Conservation (phyloP, 2,797 vertebrate genomes). For the Labeo calbasu region DNA sequence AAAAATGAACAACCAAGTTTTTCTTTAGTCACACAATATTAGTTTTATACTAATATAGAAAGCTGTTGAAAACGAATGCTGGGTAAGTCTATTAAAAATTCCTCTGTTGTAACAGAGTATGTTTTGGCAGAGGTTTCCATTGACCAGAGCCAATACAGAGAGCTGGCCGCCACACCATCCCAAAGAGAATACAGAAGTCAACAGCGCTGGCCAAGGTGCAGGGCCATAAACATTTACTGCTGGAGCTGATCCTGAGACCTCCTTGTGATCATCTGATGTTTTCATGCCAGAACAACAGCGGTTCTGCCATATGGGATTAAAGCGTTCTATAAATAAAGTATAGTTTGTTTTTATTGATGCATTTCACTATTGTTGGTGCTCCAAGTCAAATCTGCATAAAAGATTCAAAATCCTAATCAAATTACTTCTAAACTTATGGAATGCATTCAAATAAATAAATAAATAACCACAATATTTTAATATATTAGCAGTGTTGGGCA, state of each 20-base stretch:
- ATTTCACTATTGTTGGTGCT: neutral
- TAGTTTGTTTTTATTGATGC: neutral
- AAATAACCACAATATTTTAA: too few relatives aligned
- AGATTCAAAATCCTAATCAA: neutral
- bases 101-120: conserved; percentile 28
- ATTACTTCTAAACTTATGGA: neutral
- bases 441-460: neutral
- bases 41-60: conserved; percentile 46
- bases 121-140: conserved; percentile 27
- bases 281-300: neutral
- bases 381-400: neutral
- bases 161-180: neutral
- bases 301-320: neutral
- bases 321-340: neutral
- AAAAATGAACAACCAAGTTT: conserved; percentile 39
- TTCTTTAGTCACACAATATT: conserved; percentile 48
- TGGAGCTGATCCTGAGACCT: conserved; percentile 19
- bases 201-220: neutral
- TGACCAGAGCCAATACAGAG: conserved; percentile 28
- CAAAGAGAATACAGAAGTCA: conserved; percentile 40
- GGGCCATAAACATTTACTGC: conserved; percentile 25
- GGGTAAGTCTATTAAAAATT: conserved; percentile 37
- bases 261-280: neutral
- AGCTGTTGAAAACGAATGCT: conserved; percentile 36
- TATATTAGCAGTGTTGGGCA: neutral